Evolutionary conservation across 2,113 vertebrate species (phyloP), one percentile per base, ranked within the genome.

Genomic region (Amphiprion ocellaris): DNA sequence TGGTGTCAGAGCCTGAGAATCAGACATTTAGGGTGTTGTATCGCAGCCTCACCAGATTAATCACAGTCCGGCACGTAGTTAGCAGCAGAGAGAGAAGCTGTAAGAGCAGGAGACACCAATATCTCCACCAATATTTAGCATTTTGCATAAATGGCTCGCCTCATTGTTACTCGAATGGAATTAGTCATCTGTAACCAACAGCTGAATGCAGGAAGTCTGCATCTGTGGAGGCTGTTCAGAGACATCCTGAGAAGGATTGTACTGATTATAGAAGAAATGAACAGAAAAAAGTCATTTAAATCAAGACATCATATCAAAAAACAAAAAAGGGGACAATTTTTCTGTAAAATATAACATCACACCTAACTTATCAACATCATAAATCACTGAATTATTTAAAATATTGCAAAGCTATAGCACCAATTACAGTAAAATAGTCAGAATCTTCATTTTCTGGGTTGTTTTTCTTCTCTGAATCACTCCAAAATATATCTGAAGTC

Each of bases 271-370:
- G 21, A 68, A 41, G 11, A 28, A 23, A 1, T 10, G 26, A 30
- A 17, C 23, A n/a, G 33, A 7, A 37, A 44, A 44, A 15, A 15
- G 14, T 44, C 14, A 44, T 12, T 44, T 44, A 44, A 14, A 15
- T 44, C 41, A 15, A 4, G 14, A 8, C 41, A 44, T 44, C 41
- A 44, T 15, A 37, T 7, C 33, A 10, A 37, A 15, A 44, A 44
- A 44, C 14, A 44, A 15, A 14, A 44, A 44, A 37, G 1, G 26
- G 9, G 8, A 37, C 41, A 44, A 8, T 46, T 65, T 47, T 64
- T 1, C 59, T 53, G 52, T 70, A 16, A 58, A 69, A 44, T 52
- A 12, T 52, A n/a, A 69, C 30, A 16, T 24, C 19, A 70, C n/a
- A 55, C 14, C 6, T 64, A 15, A 23, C 50, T 1, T 52, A 11